Percentiles rank a stretch among this genome's conserved stretches.
Evolutionary conservation across 1,140 invertebrate genomes (phyloP).

Genomic region (Neodiprion pinetum): DNA sequence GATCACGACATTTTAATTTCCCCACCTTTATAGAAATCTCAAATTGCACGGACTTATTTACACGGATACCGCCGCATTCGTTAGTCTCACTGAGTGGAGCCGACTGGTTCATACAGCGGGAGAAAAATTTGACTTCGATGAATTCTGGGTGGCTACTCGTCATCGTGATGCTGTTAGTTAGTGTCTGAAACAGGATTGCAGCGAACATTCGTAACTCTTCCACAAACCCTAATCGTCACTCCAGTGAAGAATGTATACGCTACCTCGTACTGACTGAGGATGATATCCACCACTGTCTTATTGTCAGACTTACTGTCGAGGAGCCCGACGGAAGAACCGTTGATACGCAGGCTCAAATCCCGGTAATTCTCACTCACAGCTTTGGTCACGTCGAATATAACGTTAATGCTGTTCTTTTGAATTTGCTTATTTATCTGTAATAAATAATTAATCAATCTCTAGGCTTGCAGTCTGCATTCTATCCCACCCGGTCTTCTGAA

Average conservation of each 20-base stretch:
- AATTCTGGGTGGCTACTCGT: constrained; percentile 66
- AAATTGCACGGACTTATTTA: constrained; percentile 65
- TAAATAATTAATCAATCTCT: background rate
- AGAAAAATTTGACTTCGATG: constrained; percentile 68
- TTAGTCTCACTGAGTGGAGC: constrained; percentile 45
- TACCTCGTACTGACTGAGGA: constrained; percentile 77
- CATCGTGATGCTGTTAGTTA: constrained; percentile 61
- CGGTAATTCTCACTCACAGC: constrained; percentile 69
- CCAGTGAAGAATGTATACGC: constrained; percentile 39
- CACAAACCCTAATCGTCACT: background rate
- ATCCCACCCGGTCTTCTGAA: no score
- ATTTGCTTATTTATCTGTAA: constrained; percentile 65
- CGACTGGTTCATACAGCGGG: constrained; percentile 65
- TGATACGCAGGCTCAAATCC: constrained; percentile 67
- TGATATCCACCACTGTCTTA: constrained; percentile 69
- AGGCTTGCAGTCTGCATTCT: no score
- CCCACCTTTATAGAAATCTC: constrained; percentile 41
- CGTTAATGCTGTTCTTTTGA: constrained; percentile 79
- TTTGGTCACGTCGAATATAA: constrained; percentile 84
- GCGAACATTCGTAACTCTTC: constrained; percentile 15
- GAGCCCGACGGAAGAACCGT: constrained; percentile 71
- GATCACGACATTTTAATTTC: constrained; percentile 15
- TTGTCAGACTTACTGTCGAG: constrained; percentile 76
- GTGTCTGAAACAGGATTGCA: constrained; percentile 41
- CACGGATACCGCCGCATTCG: constrained; percentile 67